These are phyloP conservation scores for Lycodopsis pacificus DNA, from an alignment of 2,797 vertebrate species.

Conservation along the genomic window DNA sequence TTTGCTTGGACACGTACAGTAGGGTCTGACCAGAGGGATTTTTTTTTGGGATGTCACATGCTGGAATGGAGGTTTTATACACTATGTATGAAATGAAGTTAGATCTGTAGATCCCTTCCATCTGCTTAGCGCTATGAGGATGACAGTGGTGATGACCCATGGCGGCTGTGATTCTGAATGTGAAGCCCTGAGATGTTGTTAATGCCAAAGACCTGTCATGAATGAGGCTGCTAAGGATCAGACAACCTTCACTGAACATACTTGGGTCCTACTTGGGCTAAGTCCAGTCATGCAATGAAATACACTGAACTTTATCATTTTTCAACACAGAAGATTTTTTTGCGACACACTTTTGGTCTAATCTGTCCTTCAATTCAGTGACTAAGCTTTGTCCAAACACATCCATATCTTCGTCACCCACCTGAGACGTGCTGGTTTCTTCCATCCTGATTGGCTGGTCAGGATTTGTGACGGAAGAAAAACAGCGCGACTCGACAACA, in stretches of 20 bases:
- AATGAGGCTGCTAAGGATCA: constrained; percentile 22
- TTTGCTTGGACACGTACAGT: constrained; percentile 52
- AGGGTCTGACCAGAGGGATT: constrained; percentile 62
- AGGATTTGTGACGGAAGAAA: constrained; percentile 76
- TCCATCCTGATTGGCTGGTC: constrained; percentile 84
- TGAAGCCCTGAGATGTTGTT: constrained; percentile 80
- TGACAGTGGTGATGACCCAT: constrained; percentile 43
- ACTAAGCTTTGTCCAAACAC: constrained; percentile 35
- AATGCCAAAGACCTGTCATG: constrained; percentile 51
- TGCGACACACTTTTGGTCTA: not conserved
- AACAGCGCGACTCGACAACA: constrained; percentile 28
- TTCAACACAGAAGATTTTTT: not conserved
- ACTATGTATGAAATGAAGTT: constrained; percentile 30
- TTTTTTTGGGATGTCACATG: constrained; percentile 21
- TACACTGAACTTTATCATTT: not conserved
- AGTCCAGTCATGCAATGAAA: not conserved
- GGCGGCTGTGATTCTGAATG: constrained; percentile 50
- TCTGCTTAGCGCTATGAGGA: constrained; percentile 48
- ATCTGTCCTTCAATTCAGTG: constrained; percentile 31
- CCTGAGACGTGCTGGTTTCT: constrained; percentile 46
- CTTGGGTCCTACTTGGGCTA: not conserved
- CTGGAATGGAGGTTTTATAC: constrained; percentile 40
- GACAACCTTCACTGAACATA: not conserved
- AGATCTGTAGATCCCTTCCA: constrained; percentile 15
- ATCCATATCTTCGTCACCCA: not conserved